These are phyloP conservation scores for Panthera tigris DNA, from an alignment of 2,113 vertebrate species.

Conservation along the genomic window DNA sequence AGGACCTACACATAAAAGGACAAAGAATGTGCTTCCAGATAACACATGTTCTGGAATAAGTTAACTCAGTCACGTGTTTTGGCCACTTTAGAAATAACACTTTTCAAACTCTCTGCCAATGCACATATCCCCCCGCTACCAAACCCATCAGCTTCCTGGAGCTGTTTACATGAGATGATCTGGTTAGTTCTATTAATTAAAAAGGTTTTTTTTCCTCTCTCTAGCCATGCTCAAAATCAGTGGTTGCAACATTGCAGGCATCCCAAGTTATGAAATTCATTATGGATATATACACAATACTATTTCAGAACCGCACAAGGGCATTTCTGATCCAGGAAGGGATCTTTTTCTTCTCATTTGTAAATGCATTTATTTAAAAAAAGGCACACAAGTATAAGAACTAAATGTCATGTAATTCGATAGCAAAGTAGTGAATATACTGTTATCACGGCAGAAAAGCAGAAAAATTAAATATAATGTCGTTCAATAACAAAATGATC, in stretches of 20 bases:
- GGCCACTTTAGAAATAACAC: conserved; percentile 4
- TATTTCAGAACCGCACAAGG: background rate
- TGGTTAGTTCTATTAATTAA: conserved; percentile 41
- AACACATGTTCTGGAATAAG: background rate
- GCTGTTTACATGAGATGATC: background rate
- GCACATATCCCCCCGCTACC: background rate
- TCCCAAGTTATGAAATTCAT: background rate
- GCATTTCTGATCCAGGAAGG: background rate
- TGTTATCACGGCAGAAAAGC: no score
- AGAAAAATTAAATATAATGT: no score
- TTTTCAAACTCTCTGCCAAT: conserved; percentile 7
- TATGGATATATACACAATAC: background rate
- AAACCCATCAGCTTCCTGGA: background rate
- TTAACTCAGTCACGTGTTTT: background rate
- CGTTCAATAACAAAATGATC: background rate
- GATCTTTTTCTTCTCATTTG: background rate
- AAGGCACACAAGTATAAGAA: background rate
- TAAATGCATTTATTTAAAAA: background rate
- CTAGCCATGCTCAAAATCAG: background rate
- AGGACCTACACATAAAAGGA: background rate
- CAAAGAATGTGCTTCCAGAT: background rate
- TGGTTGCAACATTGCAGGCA: background rate
- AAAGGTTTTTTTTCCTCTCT: background rate
- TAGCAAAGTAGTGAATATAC: background rate
- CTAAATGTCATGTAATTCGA: background rate